Base-by-base conservation (phyloP, 1,140 invertebrate genomes). In the Drosophila pruinosa region DNA sequence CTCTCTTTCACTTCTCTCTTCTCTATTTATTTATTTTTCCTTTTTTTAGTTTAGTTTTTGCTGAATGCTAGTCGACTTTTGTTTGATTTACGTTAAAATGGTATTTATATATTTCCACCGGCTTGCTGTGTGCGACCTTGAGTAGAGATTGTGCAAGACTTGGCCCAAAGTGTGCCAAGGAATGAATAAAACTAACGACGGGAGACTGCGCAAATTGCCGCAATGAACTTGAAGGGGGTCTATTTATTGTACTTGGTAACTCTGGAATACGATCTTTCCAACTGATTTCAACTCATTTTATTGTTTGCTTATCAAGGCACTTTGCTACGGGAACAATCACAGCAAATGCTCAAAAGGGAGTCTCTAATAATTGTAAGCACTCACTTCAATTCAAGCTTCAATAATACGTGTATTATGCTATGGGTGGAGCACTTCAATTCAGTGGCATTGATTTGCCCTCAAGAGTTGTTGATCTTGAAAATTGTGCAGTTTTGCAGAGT, bases 211-310 rank as follows among this genome's bases (percentile, higher is more conserved):
- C 31, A 45, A 50, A 58, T 69, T 41, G 50, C 39, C 52, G 52
- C 41, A 64, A 72, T 80, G 73, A 77, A 81, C 73, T 82, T 81
- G 73, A 69, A 73, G 63, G 39, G 10, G 50, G 21, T 24, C 21
- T 36, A 10, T 61, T 58, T 54, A 59, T 1, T 10, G 8, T 17
- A 12, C 7, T 61, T 61, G 24, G 31, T 43, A 31, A 45, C 41
- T 45, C 50, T 54, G 10, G 21, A 10, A 14, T 6, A n/a, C 4
- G 21, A 54, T 56, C 59, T 75, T 73, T 75, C 50, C 59, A 61
- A 43, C 34, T 41, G 65, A 74, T 38, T 45, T 45, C 43, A 24
- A 24, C 19, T 24, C 6, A 45, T 45, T 45, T 22, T 5, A 12
- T 69, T 47, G 73, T 36, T 70, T 57, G 57, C 41, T 26, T 41